Percentiles rank a stretch among this genome's conserved stretches.
Evolutionary conservation across 2,888 invertebrate genomes (phyloP).

Genomic region (Phanerotoma sp.): DNA sequence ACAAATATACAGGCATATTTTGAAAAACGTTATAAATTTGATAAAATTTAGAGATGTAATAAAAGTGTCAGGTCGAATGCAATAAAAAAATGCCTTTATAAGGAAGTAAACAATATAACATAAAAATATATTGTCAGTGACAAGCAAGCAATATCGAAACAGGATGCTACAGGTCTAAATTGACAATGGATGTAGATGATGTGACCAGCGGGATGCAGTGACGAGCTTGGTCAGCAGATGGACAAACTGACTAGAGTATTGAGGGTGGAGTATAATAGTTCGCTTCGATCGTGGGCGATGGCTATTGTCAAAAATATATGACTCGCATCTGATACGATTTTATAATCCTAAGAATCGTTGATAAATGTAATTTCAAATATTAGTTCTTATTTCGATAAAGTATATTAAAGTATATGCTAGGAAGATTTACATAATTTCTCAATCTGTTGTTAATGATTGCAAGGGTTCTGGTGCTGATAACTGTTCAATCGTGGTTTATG

Average conservation of each 20-base stretch:
- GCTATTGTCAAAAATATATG: constrained; percentile 30
- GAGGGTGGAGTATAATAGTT: constrained; percentile 49
- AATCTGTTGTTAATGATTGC: no score
- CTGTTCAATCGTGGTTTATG: no score
- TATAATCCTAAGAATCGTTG: constrained; percentile 6
- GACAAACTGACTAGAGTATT: constrained; percentile 53
- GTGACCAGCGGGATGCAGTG: constrained; percentile 24
- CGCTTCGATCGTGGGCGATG: constrained; percentile 23
- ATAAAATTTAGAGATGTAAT: no score
- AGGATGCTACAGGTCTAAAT: constrained; percentile 3
- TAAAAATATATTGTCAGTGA: constrained; percentile 2
- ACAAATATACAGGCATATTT: no score
- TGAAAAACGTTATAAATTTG: no score
- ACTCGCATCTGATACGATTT: constrained; percentile 24
- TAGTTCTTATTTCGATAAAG: no score
- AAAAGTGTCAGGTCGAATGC: no score
- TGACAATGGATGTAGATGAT: constrained; percentile 15
- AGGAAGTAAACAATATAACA: no score
- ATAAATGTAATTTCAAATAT: neutral
- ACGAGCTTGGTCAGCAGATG: constrained; percentile 54
- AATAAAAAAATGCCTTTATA: no score
- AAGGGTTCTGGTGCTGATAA: no score
- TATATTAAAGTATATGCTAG: no score
- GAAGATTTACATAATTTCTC: no score
- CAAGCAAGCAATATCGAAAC: neutral